phyloP scores from a whole-genome alignment of 1,140 invertebrate species.

The Tribolium madens region DNA sequence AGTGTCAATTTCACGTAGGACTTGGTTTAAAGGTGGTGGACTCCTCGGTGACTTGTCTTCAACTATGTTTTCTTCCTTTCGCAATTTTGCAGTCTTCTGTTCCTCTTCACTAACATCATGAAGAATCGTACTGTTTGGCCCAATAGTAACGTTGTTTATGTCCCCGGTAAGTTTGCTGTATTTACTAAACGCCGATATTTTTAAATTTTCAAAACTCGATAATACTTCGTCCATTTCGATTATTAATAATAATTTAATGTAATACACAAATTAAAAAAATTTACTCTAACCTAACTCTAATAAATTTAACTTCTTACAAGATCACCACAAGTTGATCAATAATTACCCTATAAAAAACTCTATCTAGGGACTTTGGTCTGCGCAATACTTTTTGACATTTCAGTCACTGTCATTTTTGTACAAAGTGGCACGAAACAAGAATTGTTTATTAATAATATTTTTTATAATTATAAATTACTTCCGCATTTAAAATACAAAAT shows the following conservation, averaged over 20 bases:
- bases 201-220: conserved; percentile 64
- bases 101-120: conserved; percentile 54
- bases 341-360: too few species aligned
- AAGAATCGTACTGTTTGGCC: conserved; percentile 59
- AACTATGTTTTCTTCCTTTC: conserved; percentile 3
- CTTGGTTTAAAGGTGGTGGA: conserved; percentile 52
- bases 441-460: too few species aligned
- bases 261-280: too few species aligned
- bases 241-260: neutral
- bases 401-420: too few species aligned
- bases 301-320: too few species aligned
- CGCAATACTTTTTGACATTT: too few species aligned
- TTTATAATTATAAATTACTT: too few species aligned
- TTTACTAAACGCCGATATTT: conserved; percentile 66
- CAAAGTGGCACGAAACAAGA: too few species aligned
- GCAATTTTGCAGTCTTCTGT: neutral
- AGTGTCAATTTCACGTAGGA: conserved; percentile 58
- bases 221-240: conserved; percentile 56
- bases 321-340: too few species aligned
- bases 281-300: too few species aligned
- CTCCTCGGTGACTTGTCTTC: conserved; percentile 37
- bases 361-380: too few species aligned
- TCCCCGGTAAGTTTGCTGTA: conserved; percentile 59
- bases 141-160: conserved; percentile 63
- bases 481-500: too few species aligned